Conservation (phyloP, 2,888 invertebrate species). For the Rutpela maculata region DNA sequence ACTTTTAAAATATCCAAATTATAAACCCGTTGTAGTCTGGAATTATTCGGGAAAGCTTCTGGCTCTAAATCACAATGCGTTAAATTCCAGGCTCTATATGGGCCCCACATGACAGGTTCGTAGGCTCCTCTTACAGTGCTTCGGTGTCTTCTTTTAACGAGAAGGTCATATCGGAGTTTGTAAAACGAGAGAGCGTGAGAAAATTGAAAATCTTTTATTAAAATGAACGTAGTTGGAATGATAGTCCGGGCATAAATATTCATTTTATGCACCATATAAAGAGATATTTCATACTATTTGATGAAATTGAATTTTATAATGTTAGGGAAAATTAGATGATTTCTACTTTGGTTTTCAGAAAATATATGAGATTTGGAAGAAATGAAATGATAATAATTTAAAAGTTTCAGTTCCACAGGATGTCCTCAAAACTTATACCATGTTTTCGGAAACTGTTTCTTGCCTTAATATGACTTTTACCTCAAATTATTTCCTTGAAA, state of each 20-base stretch:
- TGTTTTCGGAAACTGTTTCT: no score
- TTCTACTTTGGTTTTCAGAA: no score
- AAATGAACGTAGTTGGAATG: constrained; percentile 14
- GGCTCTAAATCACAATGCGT: constrained; percentile 47
- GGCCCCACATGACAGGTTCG: constrained; percentile 49
- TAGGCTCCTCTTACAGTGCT: constrained; percentile 29
- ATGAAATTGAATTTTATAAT: neutral
- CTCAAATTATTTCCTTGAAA: no score
- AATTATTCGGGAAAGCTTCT: constrained; percentile 51
- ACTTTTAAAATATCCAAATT: constrained; percentile 52
- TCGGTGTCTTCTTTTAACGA: constrained; percentile 33
- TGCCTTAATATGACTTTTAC: no score
- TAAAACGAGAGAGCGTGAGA: constrained; percentile 26
- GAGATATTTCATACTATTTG: neutral
- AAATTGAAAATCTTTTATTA: constrained; percentile 47
- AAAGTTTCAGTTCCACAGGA: no score
- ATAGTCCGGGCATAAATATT: neutral
- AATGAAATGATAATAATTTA: no score
- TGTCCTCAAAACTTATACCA: no score
- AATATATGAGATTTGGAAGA: no score
- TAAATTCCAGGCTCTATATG: constrained; percentile 42
- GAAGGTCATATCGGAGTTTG: constrained; percentile 29
- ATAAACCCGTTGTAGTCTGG: constrained; percentile 41
- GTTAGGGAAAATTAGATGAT: no score
- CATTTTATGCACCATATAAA: neutral